Percentiles rank a stretch among this genome's conserved stretches.
These are phyloP conservation scores for Helogale parvula DNA, from an alignment of 2,113 vertebrate genomes.

Conservation along the genomic window DNA sequence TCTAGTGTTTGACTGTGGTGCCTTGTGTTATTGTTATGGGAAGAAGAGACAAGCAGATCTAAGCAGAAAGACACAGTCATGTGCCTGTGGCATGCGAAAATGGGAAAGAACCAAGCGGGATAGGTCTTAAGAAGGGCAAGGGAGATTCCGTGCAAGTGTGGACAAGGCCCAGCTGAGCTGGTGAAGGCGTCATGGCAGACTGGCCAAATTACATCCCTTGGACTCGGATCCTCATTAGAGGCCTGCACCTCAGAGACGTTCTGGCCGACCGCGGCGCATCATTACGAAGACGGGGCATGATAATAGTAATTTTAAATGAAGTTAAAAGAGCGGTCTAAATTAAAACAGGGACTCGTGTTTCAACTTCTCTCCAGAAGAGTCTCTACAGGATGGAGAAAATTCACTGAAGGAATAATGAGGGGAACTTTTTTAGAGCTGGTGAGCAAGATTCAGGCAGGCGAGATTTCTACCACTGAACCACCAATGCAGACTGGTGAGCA, in stretches of 20 bases:
- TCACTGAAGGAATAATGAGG: neutral
- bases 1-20: neutral
- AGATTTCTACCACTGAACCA: too few relatives aligned
- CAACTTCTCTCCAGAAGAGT: neutral
- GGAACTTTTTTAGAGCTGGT: accelerated
- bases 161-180: conserved; percentile 46
- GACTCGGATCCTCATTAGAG: conserved; percentile 77
- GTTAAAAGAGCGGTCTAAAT: conserved; percentile 67
- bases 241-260: conserved; percentile 64
- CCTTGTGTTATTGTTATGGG: neutral
- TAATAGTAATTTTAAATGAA: conserved; percentile 81
- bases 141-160: conserved; percentile 29
- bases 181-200: conserved; percentile 38
- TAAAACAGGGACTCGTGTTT: neutral
- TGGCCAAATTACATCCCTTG: conserved; percentile 76
- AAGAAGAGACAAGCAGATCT: neutral
- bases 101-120: neutral
- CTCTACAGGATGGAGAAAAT: neutral
- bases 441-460: neutral
- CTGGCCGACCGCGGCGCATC: conserved; percentile 57
- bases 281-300: conserved; percentile 76
- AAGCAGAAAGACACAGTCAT: neutral
- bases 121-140: neutral
- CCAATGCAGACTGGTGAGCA: too few relatives aligned
- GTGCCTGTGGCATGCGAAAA: neutral